Evolutionary conservation across 2,888 invertebrate species (phyloP), one percentile per base, ranked within the genome.

Genomic region (Troides aeacus): DNA sequence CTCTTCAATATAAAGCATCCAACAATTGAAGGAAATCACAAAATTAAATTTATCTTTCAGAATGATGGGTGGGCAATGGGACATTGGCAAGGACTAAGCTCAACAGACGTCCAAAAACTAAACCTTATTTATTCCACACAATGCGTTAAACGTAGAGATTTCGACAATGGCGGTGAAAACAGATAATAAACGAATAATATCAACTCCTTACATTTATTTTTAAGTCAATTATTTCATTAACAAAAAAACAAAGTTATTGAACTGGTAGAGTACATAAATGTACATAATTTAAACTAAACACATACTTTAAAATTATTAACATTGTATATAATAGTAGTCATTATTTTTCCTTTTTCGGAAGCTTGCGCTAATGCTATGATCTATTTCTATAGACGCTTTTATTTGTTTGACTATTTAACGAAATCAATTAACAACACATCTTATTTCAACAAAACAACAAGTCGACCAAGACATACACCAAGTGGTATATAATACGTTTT

Each of bases 11-110:
- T 6, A 24, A 12, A 5, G 8, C 15, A n/a, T 56, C 53, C 56
- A 23, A 10, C 15, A 64, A 30, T 24, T 15, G 18, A 17, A 64
- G 50, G 23, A 6, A 1, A 57, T 60, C 23, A 36, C n/a, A 53
- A 53, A 18, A 53, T 53, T n/a, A 62, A 50, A 21, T 62, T 71
- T 65, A 64, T 60, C 64, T 83, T 81, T 42, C 80, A 92, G 92
- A 90, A 91, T 72, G 92, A 92, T 62, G 92, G 92, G 39, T 92
- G 92, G 92, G 82, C 86, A 2, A 91, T 92, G 91, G 92, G 92
- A 0, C 87, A 90, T 71, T 92, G 91, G 92, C 90, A 92, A 78
- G 92, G 92, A 0, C 72, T 92, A 15, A 92, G 92, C 72, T 80
- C 84, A 3, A 84, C 77, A 1, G 92, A 92, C 62, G 89, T 92